These are phyloP conservation scores for Neodiprion lecontei DNA, from an alignment of 1,140 invertebrate species.

Conservation along the genomic window DNA sequence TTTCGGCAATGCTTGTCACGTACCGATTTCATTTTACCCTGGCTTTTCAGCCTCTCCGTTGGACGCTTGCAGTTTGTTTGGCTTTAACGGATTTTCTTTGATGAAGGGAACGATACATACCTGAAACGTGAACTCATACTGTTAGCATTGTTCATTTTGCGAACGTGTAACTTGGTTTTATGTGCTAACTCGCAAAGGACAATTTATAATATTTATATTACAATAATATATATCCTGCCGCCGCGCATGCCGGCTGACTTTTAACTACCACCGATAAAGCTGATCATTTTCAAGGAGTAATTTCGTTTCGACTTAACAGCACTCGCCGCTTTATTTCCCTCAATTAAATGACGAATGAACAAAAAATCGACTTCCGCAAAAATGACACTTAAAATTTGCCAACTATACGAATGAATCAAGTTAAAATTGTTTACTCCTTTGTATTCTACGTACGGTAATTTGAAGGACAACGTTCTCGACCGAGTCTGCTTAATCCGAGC, in stretches of 20 bases:
- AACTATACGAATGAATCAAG: too few relatives aligned
- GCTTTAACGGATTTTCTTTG: not conserved
- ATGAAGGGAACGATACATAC: not conserved
- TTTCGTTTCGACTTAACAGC: too few relatives aligned
- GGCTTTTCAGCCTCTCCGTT: not conserved
- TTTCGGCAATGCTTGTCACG: not conserved
- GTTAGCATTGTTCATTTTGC: not conserved
- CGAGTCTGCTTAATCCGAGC: not conserved
- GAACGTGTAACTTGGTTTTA: not conserved
- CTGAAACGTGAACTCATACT: slow-evolving; percentile 1
- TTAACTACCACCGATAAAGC: too few relatives aligned
- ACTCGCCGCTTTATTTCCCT: too few relatives aligned
- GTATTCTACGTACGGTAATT: too few relatives aligned
- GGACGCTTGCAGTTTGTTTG: not conserved
- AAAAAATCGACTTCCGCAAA: too few relatives aligned
- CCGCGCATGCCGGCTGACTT: too few relatives aligned
- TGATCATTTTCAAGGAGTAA: too few relatives aligned
- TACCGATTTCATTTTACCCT: slow-evolving; percentile 1
- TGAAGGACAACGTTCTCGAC: not conserved
- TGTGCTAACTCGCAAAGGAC: not conserved
- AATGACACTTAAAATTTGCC: too few relatives aligned
- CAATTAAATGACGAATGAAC: too few relatives aligned
- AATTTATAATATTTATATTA: not conserved
- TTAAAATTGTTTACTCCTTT: too few relatives aligned
- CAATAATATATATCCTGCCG: too few relatives aligned